phyloP scores from a whole-genome alignment of 1,140 invertebrate species.

The Gryllus bimaculatus region DNA sequence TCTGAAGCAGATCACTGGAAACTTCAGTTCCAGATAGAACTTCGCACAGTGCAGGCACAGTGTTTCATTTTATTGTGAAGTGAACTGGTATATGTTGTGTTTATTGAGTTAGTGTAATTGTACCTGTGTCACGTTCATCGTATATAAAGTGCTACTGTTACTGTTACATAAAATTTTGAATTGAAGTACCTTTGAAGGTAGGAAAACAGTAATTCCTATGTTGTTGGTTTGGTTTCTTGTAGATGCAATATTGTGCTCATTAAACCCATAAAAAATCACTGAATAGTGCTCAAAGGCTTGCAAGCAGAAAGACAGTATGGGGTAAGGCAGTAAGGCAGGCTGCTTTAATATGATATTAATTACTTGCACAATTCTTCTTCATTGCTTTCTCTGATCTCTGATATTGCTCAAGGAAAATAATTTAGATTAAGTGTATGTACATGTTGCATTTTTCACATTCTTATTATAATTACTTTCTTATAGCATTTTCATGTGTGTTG shows the following conservation, averaged over 20 bases:
- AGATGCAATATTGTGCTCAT: neutral
- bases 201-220: neutral
- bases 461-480: neutral
- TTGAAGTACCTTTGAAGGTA: neutral
- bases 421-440: too few relatives aligned
- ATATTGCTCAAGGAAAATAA: too few relatives aligned
- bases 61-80: neutral
- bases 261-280: neutral
- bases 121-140: too few relatives aligned
- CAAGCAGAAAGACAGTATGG: neutral
- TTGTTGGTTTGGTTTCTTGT: neutral
- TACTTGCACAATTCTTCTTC: neutral
- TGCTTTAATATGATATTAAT: neutral
- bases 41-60: too few relatives aligned
- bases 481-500: neutral
- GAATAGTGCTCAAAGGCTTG: neutral
- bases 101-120: neutral
- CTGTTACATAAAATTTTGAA: neutral
- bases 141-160: neutral
- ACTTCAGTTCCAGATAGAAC: too few relatives aligned
- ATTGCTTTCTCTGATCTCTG: too few relatives aligned
- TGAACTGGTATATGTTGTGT: neutral
- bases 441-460: neutral
- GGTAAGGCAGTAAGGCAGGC: neutral
- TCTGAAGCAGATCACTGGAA: neutral